phyloP scores from a whole-genome alignment of 2,113 vertebrate genomes.

The Plectropomus leopardus region DNA sequence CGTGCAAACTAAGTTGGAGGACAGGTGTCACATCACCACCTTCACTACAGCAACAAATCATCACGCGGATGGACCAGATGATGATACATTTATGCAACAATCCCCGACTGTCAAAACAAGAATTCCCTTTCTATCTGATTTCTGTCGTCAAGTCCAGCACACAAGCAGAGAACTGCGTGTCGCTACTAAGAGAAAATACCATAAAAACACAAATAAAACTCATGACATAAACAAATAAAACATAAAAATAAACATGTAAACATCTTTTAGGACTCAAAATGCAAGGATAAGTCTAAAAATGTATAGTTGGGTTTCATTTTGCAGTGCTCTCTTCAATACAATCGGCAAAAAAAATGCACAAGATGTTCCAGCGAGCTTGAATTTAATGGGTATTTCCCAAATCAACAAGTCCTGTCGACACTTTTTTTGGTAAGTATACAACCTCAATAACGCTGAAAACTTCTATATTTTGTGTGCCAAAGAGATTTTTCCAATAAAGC shows the following conservation, averaged over 20 bases:
- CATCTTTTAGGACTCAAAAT: not conserved
- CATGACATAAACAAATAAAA: too few relatives aligned
- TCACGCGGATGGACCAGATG: not conserved
- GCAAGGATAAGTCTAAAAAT: not conserved
- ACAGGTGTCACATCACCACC: not conserved
- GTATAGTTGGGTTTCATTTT: not conserved
- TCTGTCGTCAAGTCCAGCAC: not conserved
- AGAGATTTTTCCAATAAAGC: not conserved
- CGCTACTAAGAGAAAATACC: not conserved
- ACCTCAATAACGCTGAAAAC: slow-evolving; percentile 1
- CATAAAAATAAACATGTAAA: too few relatives aligned
- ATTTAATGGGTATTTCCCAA: slow-evolving; percentile 8
- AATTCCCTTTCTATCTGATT: not conserved
- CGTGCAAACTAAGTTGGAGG: too few relatives aligned
- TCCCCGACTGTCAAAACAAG: not conserved
- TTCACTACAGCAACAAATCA: not conserved
- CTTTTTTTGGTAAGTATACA: not conserved
- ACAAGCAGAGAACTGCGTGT: slow-evolving; percentile 14
- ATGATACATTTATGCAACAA: not conserved
- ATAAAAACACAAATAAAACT: not conserved
- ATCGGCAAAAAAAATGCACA: slow-evolving; percentile 22
- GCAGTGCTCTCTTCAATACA: not conserved
- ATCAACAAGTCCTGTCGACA: slow-evolving; percentile 70
- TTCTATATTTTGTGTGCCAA: not conserved
- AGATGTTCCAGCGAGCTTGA: not conserved